These are phyloP conservation scores for Myzus persicae DNA, from an alignment of 1,140 invertebrate species.

Conservation along the genomic window DNA sequence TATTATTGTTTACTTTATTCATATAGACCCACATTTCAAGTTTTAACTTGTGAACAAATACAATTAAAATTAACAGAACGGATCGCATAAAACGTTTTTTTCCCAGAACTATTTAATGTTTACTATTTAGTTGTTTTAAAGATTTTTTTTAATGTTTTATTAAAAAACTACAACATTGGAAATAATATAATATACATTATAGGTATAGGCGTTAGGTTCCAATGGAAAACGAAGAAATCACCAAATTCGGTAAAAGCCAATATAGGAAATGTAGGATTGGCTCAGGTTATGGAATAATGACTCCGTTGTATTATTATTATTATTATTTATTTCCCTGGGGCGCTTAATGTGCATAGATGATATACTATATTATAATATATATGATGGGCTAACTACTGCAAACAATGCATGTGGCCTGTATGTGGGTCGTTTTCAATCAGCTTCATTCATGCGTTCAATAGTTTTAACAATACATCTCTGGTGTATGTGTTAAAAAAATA, in stretches of 20 bases:
- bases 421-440: constrained; percentile 54
- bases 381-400: constrained; percentile 1
- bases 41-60: neutral
- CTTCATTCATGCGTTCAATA: constrained; percentile 57
- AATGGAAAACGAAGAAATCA: neutral
- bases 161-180: neutral
- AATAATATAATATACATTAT: neutral
- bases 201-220: neutral
- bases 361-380: neutral
- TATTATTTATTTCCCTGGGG: constrained; percentile 28
- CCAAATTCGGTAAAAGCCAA: neutral
- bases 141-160: neutral
- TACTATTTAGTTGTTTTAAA: neutral
- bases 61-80: constrained; percentile 21
- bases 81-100: neutral
- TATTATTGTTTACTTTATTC: neutral
- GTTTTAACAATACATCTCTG: constrained; percentile 40
- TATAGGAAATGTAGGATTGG: neutral
- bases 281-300: constrained; percentile 28
- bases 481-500: constrained; percentile 28
- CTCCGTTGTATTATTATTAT: constrained; percentile 21
- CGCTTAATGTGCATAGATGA: neutral
- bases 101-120: neutral
- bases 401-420: constrained; percentile 43
- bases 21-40: neutral